phyloP scores from a whole-genome alignment of 2,113 vertebrate genomes.

The Phoxinus phoxinus region DNA sequence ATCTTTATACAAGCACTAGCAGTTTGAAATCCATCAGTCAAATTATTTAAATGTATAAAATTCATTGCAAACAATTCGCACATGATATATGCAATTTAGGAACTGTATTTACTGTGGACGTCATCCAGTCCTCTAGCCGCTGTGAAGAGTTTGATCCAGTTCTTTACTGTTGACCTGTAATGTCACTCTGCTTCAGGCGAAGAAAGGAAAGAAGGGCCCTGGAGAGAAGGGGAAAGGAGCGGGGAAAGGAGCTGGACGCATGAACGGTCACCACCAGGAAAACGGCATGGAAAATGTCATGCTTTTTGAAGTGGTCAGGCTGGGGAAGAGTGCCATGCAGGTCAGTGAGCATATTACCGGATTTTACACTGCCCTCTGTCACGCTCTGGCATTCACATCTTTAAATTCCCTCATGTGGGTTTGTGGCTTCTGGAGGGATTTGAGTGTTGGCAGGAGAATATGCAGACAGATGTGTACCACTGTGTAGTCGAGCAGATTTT shows the following conservation, averaged over 20 bases:
- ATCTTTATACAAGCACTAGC: neutral
- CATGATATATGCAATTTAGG: neutral
- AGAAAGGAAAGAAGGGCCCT: constrained; percentile 92
- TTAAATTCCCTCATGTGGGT: constrained; percentile 22
- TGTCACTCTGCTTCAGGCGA: constrained; percentile 68
- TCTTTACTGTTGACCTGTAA: neutral
- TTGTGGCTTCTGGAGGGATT: constrained; percentile 18
- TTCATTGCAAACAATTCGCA: neutral
- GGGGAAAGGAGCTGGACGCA: constrained; percentile 80
- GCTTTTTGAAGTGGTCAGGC: constrained; percentile 98
- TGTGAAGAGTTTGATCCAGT: neutral
- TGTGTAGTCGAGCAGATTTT: neutral
- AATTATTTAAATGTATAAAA: neutral
- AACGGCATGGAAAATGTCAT: constrained; percentile 99
- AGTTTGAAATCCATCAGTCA: neutral
- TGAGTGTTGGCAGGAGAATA: neutral
- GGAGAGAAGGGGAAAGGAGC: constrained; percentile 91
- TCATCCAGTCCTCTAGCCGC: neutral
- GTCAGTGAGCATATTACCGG: constrained; percentile 68
- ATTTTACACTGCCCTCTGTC: neutral
- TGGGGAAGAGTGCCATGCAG: constrained; percentile 99
- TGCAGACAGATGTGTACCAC: neutral
- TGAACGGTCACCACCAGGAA: constrained; percentile 99
- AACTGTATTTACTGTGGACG: neutral
- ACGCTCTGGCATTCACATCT: constrained; percentile 22